Evolutionary conservation across 2,797 vertebrate genomes (phyloP), one percentile per base, ranked within the genome.

Genomic region (Spheniscus humboldti): DNA sequence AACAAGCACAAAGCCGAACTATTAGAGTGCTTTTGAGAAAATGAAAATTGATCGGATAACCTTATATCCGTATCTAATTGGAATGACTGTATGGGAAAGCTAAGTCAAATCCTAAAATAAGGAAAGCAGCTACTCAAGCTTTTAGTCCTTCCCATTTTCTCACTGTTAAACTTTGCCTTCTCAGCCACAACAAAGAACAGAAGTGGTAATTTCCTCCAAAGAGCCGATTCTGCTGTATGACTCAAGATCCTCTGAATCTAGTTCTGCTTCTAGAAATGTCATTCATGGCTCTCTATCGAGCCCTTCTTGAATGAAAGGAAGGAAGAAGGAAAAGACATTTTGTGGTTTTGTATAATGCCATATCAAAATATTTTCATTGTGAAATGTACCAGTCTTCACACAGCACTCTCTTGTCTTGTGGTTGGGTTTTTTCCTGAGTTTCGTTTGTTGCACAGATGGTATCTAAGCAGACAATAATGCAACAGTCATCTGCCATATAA

Each of bases 261-360:
- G 14, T 55, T 77, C 78, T 50, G 20, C 67, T 88, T 88, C 89
- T 63, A 81, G 74, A 96, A 87, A 81, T 79, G 76, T 81, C 85
- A 96, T 76, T 94, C 92, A 88, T 17, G 56, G 56, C 60, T 93
- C 62, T 53, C 63, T 47, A 62, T 37, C 0, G 2, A 92, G 87
- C 63, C 55, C 69, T 72, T 68, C 79, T 78, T 92, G 52, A 96
- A 94, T 74, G 92, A 94, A 90, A 78, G 90, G 69, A 88, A 95
- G 69, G 67, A 90, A 79, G 73, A 75, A 92, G 73, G 53, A 92
- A 94, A 96, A 86, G 72, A 31, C 81, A 67, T 71, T 86, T 75
- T 94, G 91, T 86, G 92, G 76, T 30, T 96, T 96, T 91, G 39
- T 79, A 53, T 33, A 78, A 84, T 53, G 82, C 69, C 95, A 91